Conservation (phyloP, 2,888 invertebrate genomes). For the Leptarthrus brevirostris region DNA sequence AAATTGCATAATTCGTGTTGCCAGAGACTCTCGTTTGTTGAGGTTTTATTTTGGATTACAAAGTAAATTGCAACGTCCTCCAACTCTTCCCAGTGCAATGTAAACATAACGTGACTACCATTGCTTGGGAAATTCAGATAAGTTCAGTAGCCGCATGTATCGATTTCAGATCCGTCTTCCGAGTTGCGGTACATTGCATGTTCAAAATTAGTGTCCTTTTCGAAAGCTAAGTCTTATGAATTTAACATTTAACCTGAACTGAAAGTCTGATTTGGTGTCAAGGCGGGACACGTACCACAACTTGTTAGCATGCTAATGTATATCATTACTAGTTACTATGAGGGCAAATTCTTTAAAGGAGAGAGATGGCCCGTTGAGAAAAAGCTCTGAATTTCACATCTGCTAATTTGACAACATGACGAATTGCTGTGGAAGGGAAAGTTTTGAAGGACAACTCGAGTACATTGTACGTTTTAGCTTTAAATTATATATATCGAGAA, state of each 20-base stretch:
- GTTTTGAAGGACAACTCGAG: too few species aligned
- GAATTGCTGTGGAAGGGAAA: too few species aligned
- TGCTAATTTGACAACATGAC: not conserved
- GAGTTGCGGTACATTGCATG: slow-evolving; percentile 39
- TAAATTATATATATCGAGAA: too few species aligned
- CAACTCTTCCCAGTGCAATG: too few species aligned
- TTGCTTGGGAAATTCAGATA: not conserved
- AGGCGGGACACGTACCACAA: slow-evolving; percentile 7
- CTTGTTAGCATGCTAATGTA: slow-evolving; percentile 27
- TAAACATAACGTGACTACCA: slow-evolving; percentile 30
- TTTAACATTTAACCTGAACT: slow-evolving; percentile 32
- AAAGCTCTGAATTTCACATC: slow-evolving; percentile 5
- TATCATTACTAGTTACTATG: slow-evolving; percentile 6
- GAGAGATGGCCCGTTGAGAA: not conserved
- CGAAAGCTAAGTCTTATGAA: slow-evolving; percentile 30
- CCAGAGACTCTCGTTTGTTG: too few species aligned
- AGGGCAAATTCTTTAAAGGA: slow-evolving; percentile 10
- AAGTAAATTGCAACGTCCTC: not conserved
- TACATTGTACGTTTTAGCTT: too few species aligned
- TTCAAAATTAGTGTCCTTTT: slow-evolving; percentile 25
- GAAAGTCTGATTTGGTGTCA: slow-evolving; percentile 37
- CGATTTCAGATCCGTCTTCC: slow-evolving; percentile 25
- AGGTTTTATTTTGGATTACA: not conserved
- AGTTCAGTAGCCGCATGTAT: slow-evolving; percentile 26
- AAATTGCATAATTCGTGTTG: too few species aligned